Evolutionary conservation across 2,113 vertebrate species (phyloP).

Genomic region (Psammodynastes pulverulentus): DNA sequence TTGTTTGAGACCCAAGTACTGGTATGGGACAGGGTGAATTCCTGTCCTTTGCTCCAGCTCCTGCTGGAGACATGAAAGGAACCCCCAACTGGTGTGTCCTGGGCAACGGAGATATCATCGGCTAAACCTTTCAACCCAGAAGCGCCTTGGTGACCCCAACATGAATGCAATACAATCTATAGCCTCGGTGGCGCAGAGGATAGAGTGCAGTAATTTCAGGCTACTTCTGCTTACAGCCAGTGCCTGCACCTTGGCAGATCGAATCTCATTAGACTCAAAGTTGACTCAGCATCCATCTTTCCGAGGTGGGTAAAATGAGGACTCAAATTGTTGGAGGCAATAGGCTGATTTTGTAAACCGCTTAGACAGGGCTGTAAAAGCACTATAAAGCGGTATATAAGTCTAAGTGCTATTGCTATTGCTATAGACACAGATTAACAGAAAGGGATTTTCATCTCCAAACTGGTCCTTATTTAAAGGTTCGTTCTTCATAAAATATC

Average conservation of each 20-base stretch:
- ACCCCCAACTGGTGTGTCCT: not conserved
- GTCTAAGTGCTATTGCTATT: too few relatives aligned
- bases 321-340: too few relatives aligned
- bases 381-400: too few relatives aligned
- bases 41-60: not conserved
- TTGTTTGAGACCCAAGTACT: not conserved
- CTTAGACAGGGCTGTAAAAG: too few relatives aligned
- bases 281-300: too few relatives aligned
- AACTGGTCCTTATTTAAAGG: constrained; percentile 7
- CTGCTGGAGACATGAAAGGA: not conserved
- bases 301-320: too few relatives aligned
- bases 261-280: too few relatives aligned
- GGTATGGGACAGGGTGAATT: not conserved
- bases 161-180: not conserved
- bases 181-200: too few relatives aligned
- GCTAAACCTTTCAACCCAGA: not conserved
- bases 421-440: not conserved
- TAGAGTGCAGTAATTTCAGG: too few relatives aligned
- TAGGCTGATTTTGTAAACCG: too few relatives aligned
- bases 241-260: too few relatives aligned
- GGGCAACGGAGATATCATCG: not conserved
- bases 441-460: constrained; percentile 26
- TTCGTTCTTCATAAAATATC: not conserved
- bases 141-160: not conserved
- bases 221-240: too few relatives aligned